Conservation (phyloP, 2,113 vertebrate species). For the Oryctolagus cuniculus region DNA sequence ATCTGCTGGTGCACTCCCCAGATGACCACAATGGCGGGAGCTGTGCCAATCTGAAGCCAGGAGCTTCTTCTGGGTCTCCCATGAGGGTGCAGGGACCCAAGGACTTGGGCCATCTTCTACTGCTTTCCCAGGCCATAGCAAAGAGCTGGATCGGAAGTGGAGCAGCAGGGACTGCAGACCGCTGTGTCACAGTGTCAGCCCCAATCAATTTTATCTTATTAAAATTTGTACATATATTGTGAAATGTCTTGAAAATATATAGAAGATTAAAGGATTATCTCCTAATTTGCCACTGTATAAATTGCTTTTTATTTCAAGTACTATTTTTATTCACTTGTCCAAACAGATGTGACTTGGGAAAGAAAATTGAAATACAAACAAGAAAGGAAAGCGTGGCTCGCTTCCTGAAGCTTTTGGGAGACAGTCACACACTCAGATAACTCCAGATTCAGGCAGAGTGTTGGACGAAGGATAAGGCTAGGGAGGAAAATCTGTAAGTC, state of each 20-base stretch:
- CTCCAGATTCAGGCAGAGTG: not conserved
- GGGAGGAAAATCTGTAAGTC: not conserved
- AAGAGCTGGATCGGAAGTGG: too few relatives aligned
- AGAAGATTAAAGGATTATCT: not conserved
- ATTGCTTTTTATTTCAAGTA: not conserved
- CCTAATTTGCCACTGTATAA: not conserved
- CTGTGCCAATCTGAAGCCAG: too few relatives aligned
- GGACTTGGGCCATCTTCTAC: too few relatives aligned
- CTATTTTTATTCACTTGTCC: not conserved
- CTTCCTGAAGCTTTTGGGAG: not conserved
- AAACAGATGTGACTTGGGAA: not conserved
- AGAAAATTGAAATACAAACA: not conserved
- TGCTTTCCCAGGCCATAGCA: too few relatives aligned
- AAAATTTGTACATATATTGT: conserved; percentile 21
- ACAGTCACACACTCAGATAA: not conserved
- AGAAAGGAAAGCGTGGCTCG: not conserved
- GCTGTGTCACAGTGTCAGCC: too few relatives aligned
- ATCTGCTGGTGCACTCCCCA: too few relatives aligned
- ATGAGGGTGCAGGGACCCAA: too few relatives aligned
- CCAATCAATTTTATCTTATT: conserved; percentile 6
- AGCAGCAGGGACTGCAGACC: too few relatives aligned
- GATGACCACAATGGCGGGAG: too few relatives aligned
- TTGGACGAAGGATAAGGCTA: not conserved
- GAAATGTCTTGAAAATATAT: conserved; percentile 10
- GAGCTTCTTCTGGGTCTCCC: too few relatives aligned